phyloP scores from a whole-genome alignment of 2,113 vertebrate species.

The Prionailurus bengalensis region DNA sequence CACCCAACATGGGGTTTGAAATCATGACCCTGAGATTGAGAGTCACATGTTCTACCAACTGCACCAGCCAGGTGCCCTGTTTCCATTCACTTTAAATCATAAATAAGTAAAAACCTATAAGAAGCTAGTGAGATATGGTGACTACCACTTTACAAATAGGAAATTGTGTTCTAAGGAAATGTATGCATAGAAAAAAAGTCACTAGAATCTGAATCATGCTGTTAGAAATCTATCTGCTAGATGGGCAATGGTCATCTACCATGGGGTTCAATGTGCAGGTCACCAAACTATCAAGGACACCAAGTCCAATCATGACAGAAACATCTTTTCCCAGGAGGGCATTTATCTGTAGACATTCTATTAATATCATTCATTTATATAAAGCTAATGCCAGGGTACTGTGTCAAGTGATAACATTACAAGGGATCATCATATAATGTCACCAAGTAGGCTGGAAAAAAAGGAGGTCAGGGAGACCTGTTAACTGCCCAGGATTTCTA shows the following conservation, averaged over 20 bases:
- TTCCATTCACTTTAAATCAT: background rate
- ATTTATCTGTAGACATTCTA: background rate
- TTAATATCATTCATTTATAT: background rate
- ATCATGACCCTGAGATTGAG: too few relatives aligned
- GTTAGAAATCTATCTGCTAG: background rate
- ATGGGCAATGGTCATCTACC: background rate
- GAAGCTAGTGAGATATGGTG: background rate
- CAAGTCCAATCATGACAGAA: background rate
- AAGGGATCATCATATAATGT: background rate
- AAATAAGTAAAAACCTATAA: background rate
- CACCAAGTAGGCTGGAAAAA: background rate
- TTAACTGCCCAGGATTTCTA: background rate
- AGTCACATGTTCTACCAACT: too few relatives aligned
- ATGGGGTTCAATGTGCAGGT: background rate
- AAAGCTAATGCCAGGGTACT: background rate
- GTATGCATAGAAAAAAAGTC: background rate
- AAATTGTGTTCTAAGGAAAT: conserved; percentile 23
- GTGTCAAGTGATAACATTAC: background rate
- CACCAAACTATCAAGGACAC: background rate
- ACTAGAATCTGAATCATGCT: background rate
- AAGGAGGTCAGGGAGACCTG: background rate
- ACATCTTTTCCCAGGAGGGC: background rate
- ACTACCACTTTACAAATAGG: background rate
- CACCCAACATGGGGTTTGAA: too few relatives aligned
- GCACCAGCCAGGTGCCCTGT: background rate